These are phyloP conservation scores for Mirounga angustirostris DNA, from an alignment of 2,113 vertebrate species.

Conservation along the genomic window DNA sequence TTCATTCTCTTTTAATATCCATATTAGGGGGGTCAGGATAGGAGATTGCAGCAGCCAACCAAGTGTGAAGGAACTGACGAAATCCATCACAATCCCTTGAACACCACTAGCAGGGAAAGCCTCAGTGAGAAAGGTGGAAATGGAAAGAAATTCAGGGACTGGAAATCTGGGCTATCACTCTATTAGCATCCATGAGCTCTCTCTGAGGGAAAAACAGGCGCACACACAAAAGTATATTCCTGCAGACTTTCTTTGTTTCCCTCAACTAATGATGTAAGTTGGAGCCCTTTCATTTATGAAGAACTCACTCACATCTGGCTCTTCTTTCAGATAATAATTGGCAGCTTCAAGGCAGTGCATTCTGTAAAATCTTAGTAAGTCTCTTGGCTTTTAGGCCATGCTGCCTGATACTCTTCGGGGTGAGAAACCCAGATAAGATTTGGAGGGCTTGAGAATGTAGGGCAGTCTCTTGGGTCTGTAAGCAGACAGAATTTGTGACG, in stretches of 20 bases:
- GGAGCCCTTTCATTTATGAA: background rate
- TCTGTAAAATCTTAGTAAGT: background rate
- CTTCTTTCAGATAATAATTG: background rate
- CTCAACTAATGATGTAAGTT: background rate
- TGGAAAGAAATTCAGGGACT: background rate
- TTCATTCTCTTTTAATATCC: background rate
- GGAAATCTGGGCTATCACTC: background rate
- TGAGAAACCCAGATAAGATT: background rate
- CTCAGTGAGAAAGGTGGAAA: background rate
- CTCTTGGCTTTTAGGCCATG: background rate
- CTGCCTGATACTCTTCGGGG: background rate
- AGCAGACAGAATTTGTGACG: background rate
- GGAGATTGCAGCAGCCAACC: background rate
- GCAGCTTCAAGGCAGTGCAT: background rate
- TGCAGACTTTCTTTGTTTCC: background rate
- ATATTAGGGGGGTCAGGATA: too few species aligned
- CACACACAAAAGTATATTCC: background rate
- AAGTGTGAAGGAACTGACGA: accelerated
- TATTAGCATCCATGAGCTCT: background rate
- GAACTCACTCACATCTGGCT: background rate
- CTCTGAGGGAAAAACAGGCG: background rate
- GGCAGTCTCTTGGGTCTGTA: background rate
- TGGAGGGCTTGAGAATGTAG: background rate
- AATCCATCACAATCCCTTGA: background rate
- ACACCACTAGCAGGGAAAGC: background rate